phyloP scores from a whole-genome alignment of 2,888 invertebrate genomes.

The Hypena proboscidalis region DNA sequence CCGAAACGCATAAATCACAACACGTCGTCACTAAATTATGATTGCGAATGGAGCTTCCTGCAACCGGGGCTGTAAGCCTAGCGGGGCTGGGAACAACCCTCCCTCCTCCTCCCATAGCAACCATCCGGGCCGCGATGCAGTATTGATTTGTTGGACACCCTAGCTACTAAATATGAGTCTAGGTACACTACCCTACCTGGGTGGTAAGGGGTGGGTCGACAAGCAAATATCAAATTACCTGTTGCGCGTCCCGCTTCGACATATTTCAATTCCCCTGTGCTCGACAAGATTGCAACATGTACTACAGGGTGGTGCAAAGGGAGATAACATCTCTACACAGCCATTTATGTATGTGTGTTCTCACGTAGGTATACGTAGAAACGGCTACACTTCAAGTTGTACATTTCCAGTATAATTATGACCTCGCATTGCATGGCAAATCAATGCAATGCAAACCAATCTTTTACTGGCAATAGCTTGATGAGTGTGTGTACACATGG shows the following conservation, averaged over 20 bases:
- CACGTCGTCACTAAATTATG: slow-evolving; percentile 7
- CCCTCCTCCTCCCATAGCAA: no score
- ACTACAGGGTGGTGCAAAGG: slow-evolving; percentile 1
- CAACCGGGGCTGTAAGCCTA: no score
- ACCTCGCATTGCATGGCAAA: no score
- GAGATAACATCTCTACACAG: slow-evolving; percentile 2
- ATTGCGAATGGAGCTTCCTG: no score
- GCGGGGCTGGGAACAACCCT: no score
- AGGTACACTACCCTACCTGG: slow-evolving; percentile 12
- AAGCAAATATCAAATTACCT: slow-evolving; percentile 20
- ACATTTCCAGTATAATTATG: no score
- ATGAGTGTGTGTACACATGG: no score
- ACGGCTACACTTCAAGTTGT: no score
- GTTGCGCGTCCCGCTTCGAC: slow-evolving; percentile 10
- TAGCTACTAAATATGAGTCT: slow-evolving; percentile 15
- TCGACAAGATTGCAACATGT: slow-evolving; percentile 3
- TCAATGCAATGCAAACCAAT: no score
- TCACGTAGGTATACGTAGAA: no score
- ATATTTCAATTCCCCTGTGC: slow-evolving; percentile 1
- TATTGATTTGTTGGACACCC: slow-evolving; percentile 17
- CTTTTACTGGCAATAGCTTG: no score
- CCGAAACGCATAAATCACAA: background rate
- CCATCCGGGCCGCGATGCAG: slow-evolving; percentile 14
- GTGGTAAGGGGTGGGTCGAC: slow-evolving; percentile 6
- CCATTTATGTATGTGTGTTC: no score